These are phyloP conservation scores for Bombus consobrinus DNA, from an alignment of 1,140 invertebrate genomes.

Conservation along the genomic window DNA sequence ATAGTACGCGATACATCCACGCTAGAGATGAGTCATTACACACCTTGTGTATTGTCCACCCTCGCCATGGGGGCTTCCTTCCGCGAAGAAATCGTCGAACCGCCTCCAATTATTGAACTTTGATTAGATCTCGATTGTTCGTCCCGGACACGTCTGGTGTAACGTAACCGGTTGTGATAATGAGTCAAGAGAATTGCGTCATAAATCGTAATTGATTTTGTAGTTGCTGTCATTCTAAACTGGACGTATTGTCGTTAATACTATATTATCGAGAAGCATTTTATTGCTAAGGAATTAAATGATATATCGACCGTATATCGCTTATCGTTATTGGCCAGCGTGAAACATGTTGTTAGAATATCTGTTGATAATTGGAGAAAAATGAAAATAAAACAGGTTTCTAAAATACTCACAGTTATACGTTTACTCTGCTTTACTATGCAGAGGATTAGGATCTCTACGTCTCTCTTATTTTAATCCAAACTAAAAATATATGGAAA, in stretches of 20 bases:
- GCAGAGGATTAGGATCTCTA: too few relatives aligned
- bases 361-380: too few relatives aligned
- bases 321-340: not conserved
- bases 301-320: not conserved
- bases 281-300: not conserved
- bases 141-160: not conserved
- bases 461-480: too few relatives aligned
- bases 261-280: not conserved
- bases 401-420: too few relatives aligned
- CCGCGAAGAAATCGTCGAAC: not conserved
- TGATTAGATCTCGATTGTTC: slow-evolving; percentile 2
- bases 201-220: not conserved
- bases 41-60: not conserved
- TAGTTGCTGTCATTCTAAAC: not conserved
- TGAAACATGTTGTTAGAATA: too few relatives aligned
- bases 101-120: slow-evolving; percentile 7
- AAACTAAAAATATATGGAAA: too few relatives aligned
- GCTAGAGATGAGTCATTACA: slow-evolving; percentile 26
- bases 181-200: not conserved
- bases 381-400: too few relatives aligned
- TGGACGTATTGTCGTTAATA: not conserved
- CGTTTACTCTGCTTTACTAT: too few relatives aligned
- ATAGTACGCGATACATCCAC: slow-evolving; percentile 34
- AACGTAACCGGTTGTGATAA: not conserved
- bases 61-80: not conserved